Conservation (phyloP, 2,797 vertebrate genomes). For the Danio aesculapii region DNA sequence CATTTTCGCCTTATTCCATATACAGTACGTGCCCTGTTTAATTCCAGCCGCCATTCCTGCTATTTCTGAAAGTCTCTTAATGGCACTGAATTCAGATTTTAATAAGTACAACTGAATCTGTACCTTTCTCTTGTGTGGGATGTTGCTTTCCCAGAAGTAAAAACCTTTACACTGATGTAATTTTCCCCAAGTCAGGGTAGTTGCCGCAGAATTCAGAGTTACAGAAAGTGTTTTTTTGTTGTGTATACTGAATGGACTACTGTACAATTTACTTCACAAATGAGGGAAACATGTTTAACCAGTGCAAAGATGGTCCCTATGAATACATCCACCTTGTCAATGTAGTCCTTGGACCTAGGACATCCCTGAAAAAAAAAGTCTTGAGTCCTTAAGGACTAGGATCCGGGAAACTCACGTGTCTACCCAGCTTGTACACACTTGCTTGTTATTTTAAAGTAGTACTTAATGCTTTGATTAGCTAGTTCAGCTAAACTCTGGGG, state of each 20-base stretch:
- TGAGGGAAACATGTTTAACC: background rate
- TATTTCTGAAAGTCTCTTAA: constrained; percentile 46
- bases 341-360: background rate
- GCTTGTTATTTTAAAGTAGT: too few relatives aligned
- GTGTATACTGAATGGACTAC: background rate
- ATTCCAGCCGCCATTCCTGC: background rate
- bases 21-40: background rate
- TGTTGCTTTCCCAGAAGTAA: constrained; percentile 26
- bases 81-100: constrained; percentile 30
- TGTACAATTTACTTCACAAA: background rate
- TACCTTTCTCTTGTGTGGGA: constrained; percentile 27
- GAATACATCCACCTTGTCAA: background rate
- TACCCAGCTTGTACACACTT: too few relatives aligned
- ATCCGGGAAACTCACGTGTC: too few relatives aligned
- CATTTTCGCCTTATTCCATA: constrained; percentile 9
- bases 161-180: background rate
- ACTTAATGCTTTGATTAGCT: too few relatives aligned
- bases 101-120: constrained; percentile 28
- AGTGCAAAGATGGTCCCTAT: background rate
- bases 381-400: too few relatives aligned
- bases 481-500: too few relatives aligned
- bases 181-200: background rate
- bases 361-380: too few relatives aligned
- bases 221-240: background rate
- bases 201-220: background rate